Conservation (phyloP, 2,797 vertebrate genomes). For the Valencia hispanica region DNA sequence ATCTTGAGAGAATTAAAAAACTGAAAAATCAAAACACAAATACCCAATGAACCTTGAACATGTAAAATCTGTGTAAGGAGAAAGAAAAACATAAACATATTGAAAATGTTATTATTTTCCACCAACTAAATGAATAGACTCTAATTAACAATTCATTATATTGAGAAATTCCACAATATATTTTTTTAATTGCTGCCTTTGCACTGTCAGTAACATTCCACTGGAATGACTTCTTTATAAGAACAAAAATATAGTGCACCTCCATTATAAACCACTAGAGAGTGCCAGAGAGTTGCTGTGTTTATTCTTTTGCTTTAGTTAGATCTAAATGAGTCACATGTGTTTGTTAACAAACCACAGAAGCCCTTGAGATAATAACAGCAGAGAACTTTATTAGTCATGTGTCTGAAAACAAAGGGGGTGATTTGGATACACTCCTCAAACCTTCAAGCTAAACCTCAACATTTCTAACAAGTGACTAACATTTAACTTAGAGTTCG, state of each 20-base stretch:
- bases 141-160: not conserved
- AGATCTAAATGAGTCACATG: conserved; percentile 28
- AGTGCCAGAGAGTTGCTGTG: conserved; percentile 45
- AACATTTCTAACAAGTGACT: conserved; percentile 36
- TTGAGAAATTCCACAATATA: not conserved
- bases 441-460: conserved; percentile 18
- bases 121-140: not conserved
- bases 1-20: too few relatives aligned
- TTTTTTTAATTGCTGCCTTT: not conserved
- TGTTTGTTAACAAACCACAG: conserved; percentile 12
- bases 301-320: not conserved
- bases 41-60: too few relatives aligned
- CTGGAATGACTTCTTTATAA: not conserved
- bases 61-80: not conserved
- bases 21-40: too few relatives aligned
- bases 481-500: not conserved
- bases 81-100: not conserved
- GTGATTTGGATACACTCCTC: conserved; percentile 19
- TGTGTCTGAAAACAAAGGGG: conserved; percentile 43
- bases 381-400: conserved; percentile 49
- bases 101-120: not conserved
- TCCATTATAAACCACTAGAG: conserved; percentile 40
- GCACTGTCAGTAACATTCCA: not conserved
- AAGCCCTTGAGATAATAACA: conserved; percentile 18
- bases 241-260: not conserved